Percentiles rank a stretch among this genome's conserved stretches.
Conservation (phyloP, 2,113 vertebrate genomes). For the Cyanoramphus novaezelandiae region DNA sequence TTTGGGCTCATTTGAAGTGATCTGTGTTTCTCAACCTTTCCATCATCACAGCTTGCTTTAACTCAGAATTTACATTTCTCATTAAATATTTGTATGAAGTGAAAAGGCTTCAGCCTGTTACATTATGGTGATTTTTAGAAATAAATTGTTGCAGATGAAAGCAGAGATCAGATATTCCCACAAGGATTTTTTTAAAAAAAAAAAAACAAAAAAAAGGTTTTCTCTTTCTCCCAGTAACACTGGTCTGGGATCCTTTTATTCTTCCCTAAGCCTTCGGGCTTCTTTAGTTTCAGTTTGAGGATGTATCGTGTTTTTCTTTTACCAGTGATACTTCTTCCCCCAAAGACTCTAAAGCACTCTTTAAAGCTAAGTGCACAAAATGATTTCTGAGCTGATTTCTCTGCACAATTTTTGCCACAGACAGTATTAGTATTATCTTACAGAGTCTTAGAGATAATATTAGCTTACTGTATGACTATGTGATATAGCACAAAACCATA, state of each 20-base stretch:
- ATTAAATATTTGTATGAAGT: background rate
- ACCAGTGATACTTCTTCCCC: background rate
- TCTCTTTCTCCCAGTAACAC: background rate
- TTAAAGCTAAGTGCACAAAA: constrained; percentile 7
- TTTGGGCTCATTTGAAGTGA: background rate
- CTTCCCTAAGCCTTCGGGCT: constrained; percentile 27
- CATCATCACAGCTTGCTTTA: background rate
- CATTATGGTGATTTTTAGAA: background rate
- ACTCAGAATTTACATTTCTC: background rate
- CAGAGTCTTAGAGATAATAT: constrained; percentile 57
- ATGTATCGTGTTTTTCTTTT: constrained; percentile 52
- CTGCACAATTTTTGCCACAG: background rate
- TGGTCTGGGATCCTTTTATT: constrained; percentile 8
- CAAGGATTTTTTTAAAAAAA: background rate
- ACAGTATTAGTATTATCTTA: constrained; percentile 53
- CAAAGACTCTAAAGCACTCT: constrained; percentile 5
- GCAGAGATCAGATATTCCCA: background rate
- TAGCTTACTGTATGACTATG: constrained; percentile 25
- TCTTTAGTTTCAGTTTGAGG: constrained; percentile 50
- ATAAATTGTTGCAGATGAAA: background rate
- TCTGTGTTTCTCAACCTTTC: background rate
- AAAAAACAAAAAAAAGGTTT: background rate
- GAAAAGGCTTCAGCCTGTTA: background rate
- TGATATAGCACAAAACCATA: constrained; percentile 45
- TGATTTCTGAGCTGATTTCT: constrained; percentile 44